Conservation (phyloP, 35 echinoderm and acorn worm species). For the Hemicentrotus pulcherrimus region DNA sequence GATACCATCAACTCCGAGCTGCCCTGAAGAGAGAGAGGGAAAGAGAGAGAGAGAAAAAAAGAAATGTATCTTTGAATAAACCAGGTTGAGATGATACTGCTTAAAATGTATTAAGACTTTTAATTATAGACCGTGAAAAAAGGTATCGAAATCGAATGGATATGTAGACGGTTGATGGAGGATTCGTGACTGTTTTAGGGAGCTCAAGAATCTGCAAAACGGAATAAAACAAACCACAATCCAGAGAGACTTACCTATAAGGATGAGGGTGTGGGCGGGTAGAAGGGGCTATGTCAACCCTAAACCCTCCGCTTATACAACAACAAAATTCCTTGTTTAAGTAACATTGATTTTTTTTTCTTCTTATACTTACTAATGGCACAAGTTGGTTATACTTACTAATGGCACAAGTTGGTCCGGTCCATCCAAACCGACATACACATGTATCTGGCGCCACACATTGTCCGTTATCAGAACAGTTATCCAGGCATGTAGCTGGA, state of each 20-base stretch:
- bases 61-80: background rate
- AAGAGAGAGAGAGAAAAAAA: background rate
- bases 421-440: constrained; percentile 37
- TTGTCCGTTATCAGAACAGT: constrained; percentile 38
- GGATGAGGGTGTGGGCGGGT: background rate
- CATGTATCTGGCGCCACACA: constrained; percentile 50
- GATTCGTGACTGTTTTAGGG: no score
- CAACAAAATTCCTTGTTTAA: background rate
- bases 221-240: background rate
- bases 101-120: no score
- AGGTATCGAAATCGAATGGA: no score
- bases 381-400: constrained; percentile 8
- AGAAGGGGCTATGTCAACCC: background rate
- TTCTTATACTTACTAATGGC: constrained; percentile 16
- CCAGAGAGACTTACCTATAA: no score
- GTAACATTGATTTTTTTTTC: no score
- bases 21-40: background rate
- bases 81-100: no score
- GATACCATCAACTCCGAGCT: background rate
- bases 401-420: background rate
- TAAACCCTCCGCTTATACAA: background rate
- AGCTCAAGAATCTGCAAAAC: no score
- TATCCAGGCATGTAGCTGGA: background rate
- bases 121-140: no score
- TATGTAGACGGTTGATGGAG: no score